Conservation (phyloP, 2,888 invertebrate genomes). For the Rhagophthalmus giganteus region DNA sequence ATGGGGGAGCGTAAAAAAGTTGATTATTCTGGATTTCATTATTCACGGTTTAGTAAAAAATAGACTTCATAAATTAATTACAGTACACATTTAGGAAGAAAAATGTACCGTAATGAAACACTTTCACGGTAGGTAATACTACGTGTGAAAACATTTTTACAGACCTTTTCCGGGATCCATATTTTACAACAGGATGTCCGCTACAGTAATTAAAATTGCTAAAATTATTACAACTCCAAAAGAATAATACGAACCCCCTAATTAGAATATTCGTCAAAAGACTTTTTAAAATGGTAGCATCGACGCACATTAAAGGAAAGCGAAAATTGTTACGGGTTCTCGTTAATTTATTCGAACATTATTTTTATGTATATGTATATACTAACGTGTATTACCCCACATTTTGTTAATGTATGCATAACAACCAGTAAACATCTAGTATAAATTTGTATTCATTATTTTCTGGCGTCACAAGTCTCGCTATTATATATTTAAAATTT, state of each 20-base stretch:
- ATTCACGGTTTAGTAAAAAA: slow-evolving; percentile 23
- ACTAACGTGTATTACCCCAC: slow-evolving; percentile 17
- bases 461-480: slow-evolving; percentile 22
- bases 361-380: slow-evolving; percentile 14
- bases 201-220: slow-evolving; percentile 31
- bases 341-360: slow-evolving; percentile 20
- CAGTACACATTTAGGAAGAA: slow-evolving; percentile 23
- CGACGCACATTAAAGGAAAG: slow-evolving; percentile 18
- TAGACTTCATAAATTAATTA: slow-evolving; percentile 23
- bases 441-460: slow-evolving; percentile 31
- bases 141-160: slow-evolving; percentile 30
- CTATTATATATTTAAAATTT: slow-evolving; percentile 27
- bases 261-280: slow-evolving; percentile 21
- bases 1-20: slow-evolving; percentile 6
- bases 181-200: slow-evolving; percentile 35
- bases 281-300: slow-evolving; percentile 5
- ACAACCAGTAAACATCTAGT: slow-evolving; percentile 27
- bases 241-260: slow-evolving; percentile 19
- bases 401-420: slow-evolving; percentile 27
- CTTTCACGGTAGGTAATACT: slow-evolving; percentile 24
- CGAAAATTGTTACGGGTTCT: slow-evolving; percentile 6
- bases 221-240: slow-evolving; percentile 20
- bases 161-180: slow-evolving; percentile 26
- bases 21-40: slow-evolving; percentile 23
- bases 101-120: slow-evolving; percentile 25